Evolutionary conservation across 2,888 invertebrate species (phyloP), one percentile per base, ranked within the genome.

Genomic region (Odontocolon sp.): DNA sequence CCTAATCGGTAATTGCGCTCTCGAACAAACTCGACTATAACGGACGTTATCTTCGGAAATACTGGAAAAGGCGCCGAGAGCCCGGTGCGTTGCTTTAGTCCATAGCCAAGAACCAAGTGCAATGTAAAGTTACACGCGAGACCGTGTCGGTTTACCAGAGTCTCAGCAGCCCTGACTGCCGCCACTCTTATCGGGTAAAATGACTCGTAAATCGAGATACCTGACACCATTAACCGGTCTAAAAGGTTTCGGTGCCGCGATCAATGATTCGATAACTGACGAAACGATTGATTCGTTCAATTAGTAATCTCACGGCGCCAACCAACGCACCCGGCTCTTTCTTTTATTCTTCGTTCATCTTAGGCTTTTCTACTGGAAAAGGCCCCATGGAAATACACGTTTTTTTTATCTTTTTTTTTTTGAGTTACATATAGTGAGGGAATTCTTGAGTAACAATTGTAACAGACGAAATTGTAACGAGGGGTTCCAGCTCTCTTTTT

Each of bases 231-330:
- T 70, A 59, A 75, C 63, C 70, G 75, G 61, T 66, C 74, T 78
- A 63, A 70, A 78, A 78, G 78, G 66, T 78, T 78, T 78, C 64
- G 70, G 61, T 70, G 26, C 70, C 38, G 36, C 70, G 70, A 64
- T 57, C 59, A 26, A 75, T 70, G 75, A 42, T 69, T 69, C 64
- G 80, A 79, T 79, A 57, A 74, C 38, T 50, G 63, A 45, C 54
- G 59, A 80, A 85, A 82, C 82, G 84, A 85, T 86, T 84, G 83
- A 85, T 85, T 82, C 81, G 82, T 82, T 82, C 82, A 85, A 86
- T 86, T 84, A 84, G 80, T 86, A 82, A 86, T 83, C 82, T 79
- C 75, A 79, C 77, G 31, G 72, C 50, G 57, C 63, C 57, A 18
- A 6, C 23, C 21, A 21, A 42, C 14, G 28, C 36, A 14, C 33